Percentiles rank a stretch among this genome's conserved stretches.
Conservation (phyloP, 2,113 vertebrate species). For the Oophaga pumilio region DNA sequence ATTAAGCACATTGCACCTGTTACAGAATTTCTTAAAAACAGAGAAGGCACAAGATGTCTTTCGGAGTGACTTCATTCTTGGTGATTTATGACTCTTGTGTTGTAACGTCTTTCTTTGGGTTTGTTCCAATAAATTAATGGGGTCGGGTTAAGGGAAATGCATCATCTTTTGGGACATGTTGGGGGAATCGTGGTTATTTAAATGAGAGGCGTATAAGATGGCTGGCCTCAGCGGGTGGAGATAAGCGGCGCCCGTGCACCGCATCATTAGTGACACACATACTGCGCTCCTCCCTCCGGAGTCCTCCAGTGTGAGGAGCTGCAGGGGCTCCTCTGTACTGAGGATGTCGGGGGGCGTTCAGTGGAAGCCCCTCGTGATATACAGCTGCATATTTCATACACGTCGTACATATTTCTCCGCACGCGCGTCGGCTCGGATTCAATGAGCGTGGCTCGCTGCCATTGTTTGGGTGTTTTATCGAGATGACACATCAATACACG, state of each 20-base stretch:
- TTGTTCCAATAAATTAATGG: no score
- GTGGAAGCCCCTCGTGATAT: neutral
- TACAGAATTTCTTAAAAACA: neutral
- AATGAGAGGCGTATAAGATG: no score
- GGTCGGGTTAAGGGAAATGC: no score
- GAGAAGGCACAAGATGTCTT: no score
- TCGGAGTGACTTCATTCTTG: neutral
- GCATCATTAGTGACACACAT: neutral
- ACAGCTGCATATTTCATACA: conserved; percentile 27
- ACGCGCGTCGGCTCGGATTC: conserved; percentile 60
- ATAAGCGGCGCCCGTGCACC: neutral
- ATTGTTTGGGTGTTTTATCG: conserved; percentile 65
- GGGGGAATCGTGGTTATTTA: no score
- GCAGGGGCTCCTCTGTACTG: neutral
- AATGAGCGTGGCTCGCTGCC: conserved; percentile 43
- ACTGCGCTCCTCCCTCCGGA: neutral
- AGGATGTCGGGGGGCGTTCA: neutral
- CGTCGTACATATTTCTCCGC: conserved; percentile 42
- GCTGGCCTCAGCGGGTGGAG: neutral
- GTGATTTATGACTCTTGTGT: neutral
- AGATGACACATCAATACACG: conserved; percentile 64
- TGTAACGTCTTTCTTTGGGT: no score
- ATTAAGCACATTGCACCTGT: neutral
- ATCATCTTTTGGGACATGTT: no score
- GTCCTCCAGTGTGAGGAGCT: neutral